These are phyloP conservation scores for Heliconius melpomene DNA, from an alignment of 1,140 invertebrate species.

Conservation along the genomic window DNA sequence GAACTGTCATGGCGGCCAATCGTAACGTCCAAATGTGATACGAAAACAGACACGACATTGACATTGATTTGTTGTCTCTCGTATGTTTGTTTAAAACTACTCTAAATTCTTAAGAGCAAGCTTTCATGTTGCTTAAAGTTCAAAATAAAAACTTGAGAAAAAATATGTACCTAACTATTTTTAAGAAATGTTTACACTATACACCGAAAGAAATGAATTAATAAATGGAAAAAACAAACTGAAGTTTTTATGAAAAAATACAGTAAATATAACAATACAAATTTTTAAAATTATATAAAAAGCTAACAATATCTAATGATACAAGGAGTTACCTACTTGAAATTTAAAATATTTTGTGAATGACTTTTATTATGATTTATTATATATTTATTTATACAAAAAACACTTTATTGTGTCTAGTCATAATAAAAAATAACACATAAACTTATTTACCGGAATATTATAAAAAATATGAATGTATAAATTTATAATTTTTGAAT, in stretches of 20 bases:
- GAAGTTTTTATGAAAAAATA: neutral
- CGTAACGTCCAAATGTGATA: constrained; percentile 54
- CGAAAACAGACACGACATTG: constrained; percentile 58
- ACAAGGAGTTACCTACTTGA: neutral
- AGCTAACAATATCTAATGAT: neutral
- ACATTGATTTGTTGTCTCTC: constrained; percentile 58
- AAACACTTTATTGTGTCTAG: neutral
- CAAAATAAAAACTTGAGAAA: neutral
- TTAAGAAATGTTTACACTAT: neutral
- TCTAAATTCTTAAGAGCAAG: constrained; percentile 22
- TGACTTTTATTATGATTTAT: neutral
- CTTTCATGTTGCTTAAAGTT: neutral
- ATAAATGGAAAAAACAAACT: neutral
- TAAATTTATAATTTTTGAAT: neutral
- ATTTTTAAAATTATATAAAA: neutral
- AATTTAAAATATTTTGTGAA: neutral
- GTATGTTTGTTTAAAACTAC: constrained; percentile 25
- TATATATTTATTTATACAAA: neutral
- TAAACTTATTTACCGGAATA: neutral
- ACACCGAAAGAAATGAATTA: neutral
- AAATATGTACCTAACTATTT: neutral
- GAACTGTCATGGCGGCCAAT: constrained; percentile 68
- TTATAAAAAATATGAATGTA: neutral
- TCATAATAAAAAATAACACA: neutral
- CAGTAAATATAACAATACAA: neutral